Conservation (phyloP, 1,140 invertebrate genomes). For the Sipha flava region DNA sequence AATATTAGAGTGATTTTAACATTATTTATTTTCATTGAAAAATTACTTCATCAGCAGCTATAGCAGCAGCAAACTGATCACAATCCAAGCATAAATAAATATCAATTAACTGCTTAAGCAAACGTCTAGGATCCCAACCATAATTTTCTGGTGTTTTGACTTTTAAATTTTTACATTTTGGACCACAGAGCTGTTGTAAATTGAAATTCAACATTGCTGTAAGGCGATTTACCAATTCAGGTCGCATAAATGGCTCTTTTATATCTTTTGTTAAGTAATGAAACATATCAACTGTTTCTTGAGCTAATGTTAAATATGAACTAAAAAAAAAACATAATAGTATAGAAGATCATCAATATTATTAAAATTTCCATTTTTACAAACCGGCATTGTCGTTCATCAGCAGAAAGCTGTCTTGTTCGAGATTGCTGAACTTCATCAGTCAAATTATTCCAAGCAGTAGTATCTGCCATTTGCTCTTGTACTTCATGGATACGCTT, state of each 20-base stretch:
- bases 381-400: constrained; percentile 82
- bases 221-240: constrained; percentile 83
- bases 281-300: constrained; percentile 97
- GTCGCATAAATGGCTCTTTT: constrained; percentile 83
- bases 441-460: constrained; percentile 56
- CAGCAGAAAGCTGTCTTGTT: constrained; percentile 70
- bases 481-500: constrained; percentile 56
- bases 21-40: neutral
- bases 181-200: constrained; percentile 90
- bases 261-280: constrained; percentile 93
- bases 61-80: constrained; percentile 76
- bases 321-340: constrained; percentile 44
- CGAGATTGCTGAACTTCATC: constrained; percentile 67
- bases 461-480: constrained; percentile 66
- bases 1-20: neutral
- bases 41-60: constrained; percentile 77
- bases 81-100: constrained; percentile 95
- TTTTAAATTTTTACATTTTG: constrained; percentile 95
- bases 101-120: constrained; percentile 85
- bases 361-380: neutral
- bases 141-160: constrained; percentile 92
- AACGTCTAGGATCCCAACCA: constrained; percentile 86
- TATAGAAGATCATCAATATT: neutral
- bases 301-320: constrained; percentile 87
- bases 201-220: constrained; percentile 98